A percentile compares a stretch with the other conserved stretches of the same genome.
Evolutionary conservation across 2,797 vertebrate genomes (phyloP).

Genomic region (Telmatherina bonti): DNA sequence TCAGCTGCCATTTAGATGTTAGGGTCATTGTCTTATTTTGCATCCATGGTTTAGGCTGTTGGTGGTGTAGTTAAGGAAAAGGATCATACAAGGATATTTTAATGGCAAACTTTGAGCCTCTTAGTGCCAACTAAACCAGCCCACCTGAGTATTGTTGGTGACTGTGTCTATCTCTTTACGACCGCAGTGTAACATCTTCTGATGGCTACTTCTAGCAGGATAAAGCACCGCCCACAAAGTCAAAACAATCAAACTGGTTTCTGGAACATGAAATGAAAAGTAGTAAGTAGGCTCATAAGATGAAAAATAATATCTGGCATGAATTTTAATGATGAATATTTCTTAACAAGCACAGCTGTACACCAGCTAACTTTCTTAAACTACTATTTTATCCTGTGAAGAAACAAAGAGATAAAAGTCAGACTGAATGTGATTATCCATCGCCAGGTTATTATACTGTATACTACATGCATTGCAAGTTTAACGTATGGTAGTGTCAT

Average conservation of each 20-base stretch:
- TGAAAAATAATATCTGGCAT: background rate
- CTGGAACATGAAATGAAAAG: background rate
- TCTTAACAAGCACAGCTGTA: background rate
- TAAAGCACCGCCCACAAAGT: slow-evolving; percentile 25
- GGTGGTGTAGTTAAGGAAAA: background rate
- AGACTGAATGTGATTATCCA: background rate
- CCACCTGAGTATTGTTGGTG: background rate
- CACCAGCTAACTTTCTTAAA: background rate
- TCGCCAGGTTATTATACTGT: slow-evolving; percentile 6
- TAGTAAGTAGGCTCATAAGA: background rate
- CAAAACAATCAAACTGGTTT: background rate
- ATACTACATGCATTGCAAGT: slow-evolving; percentile 16
- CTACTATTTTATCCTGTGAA: background rate
- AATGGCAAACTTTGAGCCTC: background rate
- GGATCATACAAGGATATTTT: too few species aligned
- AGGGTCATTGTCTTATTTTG: background rate
- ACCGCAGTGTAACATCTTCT: too few species aligned
- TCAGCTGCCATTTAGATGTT: background rate
- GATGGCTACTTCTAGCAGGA: slow-evolving; percentile 62
- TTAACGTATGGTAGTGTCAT: slow-evolving; percentile 17
- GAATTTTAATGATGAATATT: background rate
- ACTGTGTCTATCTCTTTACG: background rate
- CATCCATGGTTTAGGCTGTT: background rate
- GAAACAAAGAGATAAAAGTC: background rate
- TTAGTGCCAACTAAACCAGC: background rate